phyloP scores from a whole-genome alignment of 2,888 invertebrate genomes.

The Ommatoiulus sabulosus region DNA sequence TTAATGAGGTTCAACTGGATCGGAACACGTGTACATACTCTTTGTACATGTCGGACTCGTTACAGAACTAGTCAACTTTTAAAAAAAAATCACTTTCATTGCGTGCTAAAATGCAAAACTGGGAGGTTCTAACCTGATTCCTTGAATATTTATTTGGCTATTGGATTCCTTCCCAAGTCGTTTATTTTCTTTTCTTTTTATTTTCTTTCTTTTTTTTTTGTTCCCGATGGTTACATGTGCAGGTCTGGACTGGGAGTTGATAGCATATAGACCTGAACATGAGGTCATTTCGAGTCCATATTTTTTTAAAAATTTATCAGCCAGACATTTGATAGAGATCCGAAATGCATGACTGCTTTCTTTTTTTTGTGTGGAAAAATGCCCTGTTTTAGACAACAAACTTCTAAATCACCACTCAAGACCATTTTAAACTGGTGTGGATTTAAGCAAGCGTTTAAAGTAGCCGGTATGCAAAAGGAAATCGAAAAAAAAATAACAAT shows the following conservation, averaged over 20 bases:
- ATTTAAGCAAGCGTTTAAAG: too few species aligned
- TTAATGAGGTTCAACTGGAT: too few species aligned
- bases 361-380: too few species aligned
- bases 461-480: too few species aligned
- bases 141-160: not conserved
- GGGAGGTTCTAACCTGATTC: not conserved
- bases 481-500: too few species aligned
- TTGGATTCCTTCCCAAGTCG: not conserved
- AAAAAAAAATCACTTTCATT: not conserved
- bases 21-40: too few species aligned
- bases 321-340: not conserved
- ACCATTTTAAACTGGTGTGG: too few species aligned
- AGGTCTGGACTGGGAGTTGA: not conserved
- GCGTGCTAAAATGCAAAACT: not conserved
- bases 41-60: too few species aligned
- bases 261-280: not conserved
- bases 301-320: not conserved
- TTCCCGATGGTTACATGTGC: not conserved
- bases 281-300: not conserved
- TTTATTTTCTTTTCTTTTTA: not conserved
- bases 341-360: not conserved
- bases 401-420: too few species aligned
- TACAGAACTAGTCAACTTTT: too few species aligned
- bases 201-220: not conserved
- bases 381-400: too few species aligned